Base-by-base conservation (phyloP, 2,797 vertebrate genomes). In the Mallotus villosus region DNA sequence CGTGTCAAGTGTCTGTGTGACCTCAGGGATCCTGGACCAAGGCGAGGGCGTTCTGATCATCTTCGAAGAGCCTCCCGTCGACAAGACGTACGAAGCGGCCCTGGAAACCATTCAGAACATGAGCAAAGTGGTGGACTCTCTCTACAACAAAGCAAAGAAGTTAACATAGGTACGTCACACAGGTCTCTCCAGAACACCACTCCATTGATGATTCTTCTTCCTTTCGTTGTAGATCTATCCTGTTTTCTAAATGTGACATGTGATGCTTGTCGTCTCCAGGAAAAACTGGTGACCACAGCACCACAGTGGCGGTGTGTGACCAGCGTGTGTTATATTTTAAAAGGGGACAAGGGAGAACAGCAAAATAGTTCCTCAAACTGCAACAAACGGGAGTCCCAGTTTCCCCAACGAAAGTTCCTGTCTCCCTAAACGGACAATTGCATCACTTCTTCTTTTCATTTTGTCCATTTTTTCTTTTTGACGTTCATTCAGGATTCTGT, bases 71-170 rank as follows among this genome's bases (percentile, higher is more conserved):
- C 97, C 98, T 3, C 97, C 97, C 0, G 97, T 99, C 93, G 98
- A 99, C 94, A 99, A 99, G 92, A 98, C 98, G 0, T 99, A 99
- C 0, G 97, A 95, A 92, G 96, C 97, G 59, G 97, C 98, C 84
- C 94, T 99, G 82, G 98, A 99, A 94, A 99, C 97, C 17, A 98
- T 99, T 91, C 98, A 99, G 94, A 99, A 98, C 87, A 98, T 99
- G 98, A 99, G 98, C 90, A 99, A 99, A 96, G 98, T 99, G 74
- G 98, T 99, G 94, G 98, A 99, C 92, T 99, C 98, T 9, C 97
- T 99, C 91, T 99, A 99, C 96, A 99, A 98, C 95, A 99, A 99
- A 96, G 98, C 97, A 88, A 99, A 99, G 94, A 99, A 99, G 88
- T 90, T 99, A 75, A 99, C 98, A 97, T 99, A 99, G 97, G 97